Percentiles rank a stretch among this genome's conserved stretches.
These are phyloP conservation scores for Symphodus melops DNA, from an alignment of 2,113 vertebrate genomes.

Conservation along the genomic window DNA sequence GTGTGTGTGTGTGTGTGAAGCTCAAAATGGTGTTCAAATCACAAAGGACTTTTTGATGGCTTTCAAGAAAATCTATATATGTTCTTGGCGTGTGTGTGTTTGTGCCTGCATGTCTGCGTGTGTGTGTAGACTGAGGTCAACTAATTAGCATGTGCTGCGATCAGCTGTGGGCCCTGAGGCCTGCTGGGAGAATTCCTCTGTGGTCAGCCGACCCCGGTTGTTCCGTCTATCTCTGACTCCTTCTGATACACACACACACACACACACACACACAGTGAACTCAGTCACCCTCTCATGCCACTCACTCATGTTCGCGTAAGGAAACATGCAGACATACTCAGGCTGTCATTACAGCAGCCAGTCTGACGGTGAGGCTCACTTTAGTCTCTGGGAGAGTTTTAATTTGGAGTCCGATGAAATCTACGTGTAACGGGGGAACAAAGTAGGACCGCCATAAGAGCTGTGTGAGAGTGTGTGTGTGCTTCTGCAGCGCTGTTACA, in stretches of 20 bases:
- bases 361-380: neutral
- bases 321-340: constrained; percentile 44
- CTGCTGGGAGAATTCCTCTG: constrained; percentile 68
- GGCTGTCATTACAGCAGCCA: constrained; percentile 52
- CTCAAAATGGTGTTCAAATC: neutral
- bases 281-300: constrained; percentile 59
- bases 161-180: constrained; percentile 72
- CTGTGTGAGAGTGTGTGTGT: no score
- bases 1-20: constrained; percentile 13
- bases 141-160: constrained; percentile 65
- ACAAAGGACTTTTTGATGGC: neutral
- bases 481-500: no score
- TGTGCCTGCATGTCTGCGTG: neutral
- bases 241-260: constrained; percentile 4
- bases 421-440: neutral
- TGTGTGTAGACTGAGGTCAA: constrained; percentile 40
- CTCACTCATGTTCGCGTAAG: constrained; percentile 40
- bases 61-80: constrained; percentile 45
- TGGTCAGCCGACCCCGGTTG: constrained; percentile 58
- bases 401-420: constrained; percentile 32
- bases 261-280: constrained; percentile 58
- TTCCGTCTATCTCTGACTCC: constrained; percentile 49
- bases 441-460: no score
- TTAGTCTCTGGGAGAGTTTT: constrained; percentile 28
- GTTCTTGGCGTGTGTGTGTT: constrained; percentile 5